Conservation (phyloP, 2,113 vertebrate species). For the Centrocercus urophasianus region DNA sequence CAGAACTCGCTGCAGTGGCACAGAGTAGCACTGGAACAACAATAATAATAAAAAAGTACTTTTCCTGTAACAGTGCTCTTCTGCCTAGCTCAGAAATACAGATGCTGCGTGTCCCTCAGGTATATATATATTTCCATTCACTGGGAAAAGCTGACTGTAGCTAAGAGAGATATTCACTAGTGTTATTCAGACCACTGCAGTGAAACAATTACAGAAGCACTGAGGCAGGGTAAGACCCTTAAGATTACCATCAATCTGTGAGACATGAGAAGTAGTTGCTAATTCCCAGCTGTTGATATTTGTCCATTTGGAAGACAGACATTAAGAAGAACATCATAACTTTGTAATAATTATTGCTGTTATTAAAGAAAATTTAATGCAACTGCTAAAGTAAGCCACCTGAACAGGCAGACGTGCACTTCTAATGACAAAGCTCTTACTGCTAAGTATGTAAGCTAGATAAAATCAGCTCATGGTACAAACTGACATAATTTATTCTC, state of each 20-base stretch:
- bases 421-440: background rate
- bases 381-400: background rate
- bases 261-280: background rate
- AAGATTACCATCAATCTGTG: background rate
- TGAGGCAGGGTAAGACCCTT: background rate
- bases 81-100: background rate
- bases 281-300: background rate
- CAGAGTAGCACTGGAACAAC: background rate
- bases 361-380: background rate
- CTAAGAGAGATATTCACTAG: background rate
- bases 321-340: background rate
- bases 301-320: background rate
- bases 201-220: background rate
- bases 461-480: background rate
- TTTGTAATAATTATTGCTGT: background rate
- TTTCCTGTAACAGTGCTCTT: background rate
- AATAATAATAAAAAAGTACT: background rate
- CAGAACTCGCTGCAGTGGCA: background rate
- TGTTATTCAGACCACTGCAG: background rate
- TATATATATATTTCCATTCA: background rate
- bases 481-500: background rate
- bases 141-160: background rate
- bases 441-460: background rate
- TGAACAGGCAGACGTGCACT: background rate
- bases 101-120: background rate